A percentile compares a stretch with the other conserved stretches of the same genome.
Evolutionary conservation across 2,113 vertebrate species (phyloP).

Genomic region (Prietella phreatophila): DNA sequence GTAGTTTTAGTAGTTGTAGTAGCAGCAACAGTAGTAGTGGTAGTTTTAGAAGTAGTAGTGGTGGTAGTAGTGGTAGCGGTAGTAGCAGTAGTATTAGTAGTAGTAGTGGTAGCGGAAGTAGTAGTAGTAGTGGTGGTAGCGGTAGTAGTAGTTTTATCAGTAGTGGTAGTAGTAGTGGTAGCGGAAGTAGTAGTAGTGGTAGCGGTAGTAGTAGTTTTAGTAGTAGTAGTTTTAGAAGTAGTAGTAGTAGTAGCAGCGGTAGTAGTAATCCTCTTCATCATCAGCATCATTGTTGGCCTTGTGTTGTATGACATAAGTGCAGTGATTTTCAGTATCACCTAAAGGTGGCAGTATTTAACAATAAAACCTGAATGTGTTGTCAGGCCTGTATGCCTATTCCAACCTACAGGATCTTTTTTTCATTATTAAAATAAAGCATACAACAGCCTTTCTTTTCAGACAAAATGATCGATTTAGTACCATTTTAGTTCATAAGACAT

Average conservation of each 20-base stretch:
- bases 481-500: background rate
- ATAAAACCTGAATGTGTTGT: background rate
- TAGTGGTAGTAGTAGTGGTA: too few relatives aligned
- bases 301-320: background rate
- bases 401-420: constrained; percentile 5
- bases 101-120: too few relatives aligned
- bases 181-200: background rate
- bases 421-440: constrained; percentile 20
- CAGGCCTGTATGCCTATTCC: background rate
- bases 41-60: too few relatives aligned
- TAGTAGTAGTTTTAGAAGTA: background rate
- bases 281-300: background rate
- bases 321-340: background rate
- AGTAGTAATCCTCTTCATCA: background rate
- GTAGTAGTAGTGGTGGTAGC: too few relatives aligned
- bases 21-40: too few relatives aligned
- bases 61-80: too few relatives aligned
- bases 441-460: background rate
- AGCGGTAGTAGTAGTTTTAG: background rate
- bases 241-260: too few relatives aligned
- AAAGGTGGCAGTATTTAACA: constrained; percentile 26
- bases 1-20: too few relatives aligned
- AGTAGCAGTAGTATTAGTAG: too few relatives aligned
- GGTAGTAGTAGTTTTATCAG: too few relatives aligned
- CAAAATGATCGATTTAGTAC: background rate